Percentiles rank a stretch among this genome's conserved stretches.
These are phyloP conservation scores for Pseudomyrmex sp. DNA, from an alignment of 1,140 invertebrate species.

Conservation along the genomic window DNA sequence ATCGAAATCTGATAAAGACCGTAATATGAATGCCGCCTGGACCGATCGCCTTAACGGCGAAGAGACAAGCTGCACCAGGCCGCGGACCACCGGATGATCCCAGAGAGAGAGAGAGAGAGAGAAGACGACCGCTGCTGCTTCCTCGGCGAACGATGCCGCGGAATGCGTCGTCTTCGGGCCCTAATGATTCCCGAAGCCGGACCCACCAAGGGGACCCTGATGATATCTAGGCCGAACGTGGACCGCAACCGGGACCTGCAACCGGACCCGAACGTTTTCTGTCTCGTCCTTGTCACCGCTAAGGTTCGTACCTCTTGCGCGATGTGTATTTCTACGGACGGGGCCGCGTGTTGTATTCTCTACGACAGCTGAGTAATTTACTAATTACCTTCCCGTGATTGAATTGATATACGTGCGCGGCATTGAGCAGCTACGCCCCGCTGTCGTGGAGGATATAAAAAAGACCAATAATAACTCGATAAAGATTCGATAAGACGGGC, in stretches of 20 bases:
- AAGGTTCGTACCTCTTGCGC: constrained; percentile 32
- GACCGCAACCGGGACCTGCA: constrained; percentile 40
- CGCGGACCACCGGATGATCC: constrained; percentile 68
- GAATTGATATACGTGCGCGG: constrained; percentile 8
- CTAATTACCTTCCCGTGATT: constrained; percentile 36
- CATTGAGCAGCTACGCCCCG: neutral
- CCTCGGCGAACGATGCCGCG: constrained; percentile 29
- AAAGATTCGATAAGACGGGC: neutral
- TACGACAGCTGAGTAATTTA: constrained; percentile 58
- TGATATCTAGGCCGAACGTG: constrained; percentile 71
- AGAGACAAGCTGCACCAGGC: constrained; percentile 55
- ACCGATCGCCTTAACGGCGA: constrained; percentile 48
- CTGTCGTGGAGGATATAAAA: too few relatives aligned
- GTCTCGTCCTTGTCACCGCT: constrained; percentile 37
- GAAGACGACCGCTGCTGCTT: constrained; percentile 23
- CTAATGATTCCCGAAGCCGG: constrained; percentile 74
- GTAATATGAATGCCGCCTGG: constrained; percentile 74
- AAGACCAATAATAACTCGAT: neutral
- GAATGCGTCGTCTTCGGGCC: constrained; percentile 68
- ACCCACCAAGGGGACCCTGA: constrained; percentile 66
- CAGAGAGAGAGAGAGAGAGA: constrained; percentile 22
- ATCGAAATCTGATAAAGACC: constrained; percentile 74
- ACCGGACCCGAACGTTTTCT: neutral
- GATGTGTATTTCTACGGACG: constrained; percentile 32
- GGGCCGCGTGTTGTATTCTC: constrained; percentile 59